Percentiles rank a stretch among this genome's conserved stretches.
These are phyloP conservation scores for Calephelis nemesis DNA, from an alignment of 1,140 invertebrate species.

Conservation along the genomic window DNA sequence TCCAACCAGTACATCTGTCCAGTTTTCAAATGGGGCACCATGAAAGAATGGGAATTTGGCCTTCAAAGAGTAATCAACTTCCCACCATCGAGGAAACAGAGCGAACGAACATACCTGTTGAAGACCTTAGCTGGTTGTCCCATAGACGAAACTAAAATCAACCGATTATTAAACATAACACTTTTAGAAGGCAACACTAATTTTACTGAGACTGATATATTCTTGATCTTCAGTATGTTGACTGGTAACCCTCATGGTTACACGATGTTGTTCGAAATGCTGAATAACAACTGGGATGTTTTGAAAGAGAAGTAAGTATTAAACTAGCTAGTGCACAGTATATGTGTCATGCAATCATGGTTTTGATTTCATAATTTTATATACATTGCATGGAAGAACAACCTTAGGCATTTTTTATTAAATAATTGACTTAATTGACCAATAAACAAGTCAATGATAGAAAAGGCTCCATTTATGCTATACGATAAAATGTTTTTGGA, in stretches of 20 bases:
- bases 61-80: conserved; percentile 86
- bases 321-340: not conserved
- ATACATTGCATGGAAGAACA: no score
- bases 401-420: no score
- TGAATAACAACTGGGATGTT: conserved; percentile 83
- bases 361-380: no score
- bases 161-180: conserved; percentile 83
- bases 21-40: conserved; percentile 87
- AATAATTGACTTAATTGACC: no score
- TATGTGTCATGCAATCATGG: no score
- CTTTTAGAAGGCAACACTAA: conserved; percentile 83
- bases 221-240: conserved; percentile 86
- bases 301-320: conserved; percentile 82
- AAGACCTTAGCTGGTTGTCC: conserved; percentile 88
- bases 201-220: conserved; percentile 86
- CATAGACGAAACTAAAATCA: conserved; percentile 82
- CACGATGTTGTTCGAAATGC: conserved; percentile 84
- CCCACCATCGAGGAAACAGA: conserved; percentile 82
- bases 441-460: no score
- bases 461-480: no score
- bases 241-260: conserved; percentile 84
- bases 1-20: conserved; percentile 87
- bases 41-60: conserved; percentile 89
- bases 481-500: no score
- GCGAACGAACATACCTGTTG: conserved; percentile 86